A percentile compares a stretch with the other conserved stretches of the same genome.
Conservation (phyloP, 2,113 vertebrate genomes). For the Pristiophorus japonicus region DNA sequence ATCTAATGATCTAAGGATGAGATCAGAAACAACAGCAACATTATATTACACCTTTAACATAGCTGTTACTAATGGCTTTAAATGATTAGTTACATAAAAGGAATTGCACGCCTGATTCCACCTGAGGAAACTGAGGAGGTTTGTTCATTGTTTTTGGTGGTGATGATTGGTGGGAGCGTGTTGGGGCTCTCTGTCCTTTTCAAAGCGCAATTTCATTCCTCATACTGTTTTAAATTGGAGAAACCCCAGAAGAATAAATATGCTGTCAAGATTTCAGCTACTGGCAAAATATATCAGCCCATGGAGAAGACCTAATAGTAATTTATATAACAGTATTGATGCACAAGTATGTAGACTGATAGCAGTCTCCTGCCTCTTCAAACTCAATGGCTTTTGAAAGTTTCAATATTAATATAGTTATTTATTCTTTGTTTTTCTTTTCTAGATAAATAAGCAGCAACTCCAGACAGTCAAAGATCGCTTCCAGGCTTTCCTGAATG, state of each 20-base stretch:
- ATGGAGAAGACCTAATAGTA: neutral
- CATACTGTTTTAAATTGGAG: neutral
- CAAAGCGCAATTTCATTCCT: neutral
- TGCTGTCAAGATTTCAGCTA: neutral
- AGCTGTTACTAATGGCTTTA: neutral
- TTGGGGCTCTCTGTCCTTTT: neutral
- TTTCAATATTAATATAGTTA: conserved; percentile 37
- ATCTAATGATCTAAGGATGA: neutral
- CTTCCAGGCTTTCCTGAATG: conserved; percentile 90
- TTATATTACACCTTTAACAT: neutral
- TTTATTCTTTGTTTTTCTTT: conserved; percentile 42
- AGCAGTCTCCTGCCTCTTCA: conserved; percentile 39
- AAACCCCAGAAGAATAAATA: neutral
- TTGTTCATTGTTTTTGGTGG: neutral
- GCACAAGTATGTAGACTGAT: neutral
- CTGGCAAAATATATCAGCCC: neutral
- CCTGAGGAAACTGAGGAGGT: neutral
- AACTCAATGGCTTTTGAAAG: conserved; percentile 26
- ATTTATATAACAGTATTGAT: neutral
- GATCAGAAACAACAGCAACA: neutral
- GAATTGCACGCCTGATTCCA: neutral
- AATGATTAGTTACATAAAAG: neutral
- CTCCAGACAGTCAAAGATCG: conserved; percentile 92
- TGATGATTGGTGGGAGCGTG: neutral
- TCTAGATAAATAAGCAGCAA: conserved; percentile 93